Conservation (phyloP, 2,888 invertebrate species). For the Nesidiocoris tenuis region DNA sequence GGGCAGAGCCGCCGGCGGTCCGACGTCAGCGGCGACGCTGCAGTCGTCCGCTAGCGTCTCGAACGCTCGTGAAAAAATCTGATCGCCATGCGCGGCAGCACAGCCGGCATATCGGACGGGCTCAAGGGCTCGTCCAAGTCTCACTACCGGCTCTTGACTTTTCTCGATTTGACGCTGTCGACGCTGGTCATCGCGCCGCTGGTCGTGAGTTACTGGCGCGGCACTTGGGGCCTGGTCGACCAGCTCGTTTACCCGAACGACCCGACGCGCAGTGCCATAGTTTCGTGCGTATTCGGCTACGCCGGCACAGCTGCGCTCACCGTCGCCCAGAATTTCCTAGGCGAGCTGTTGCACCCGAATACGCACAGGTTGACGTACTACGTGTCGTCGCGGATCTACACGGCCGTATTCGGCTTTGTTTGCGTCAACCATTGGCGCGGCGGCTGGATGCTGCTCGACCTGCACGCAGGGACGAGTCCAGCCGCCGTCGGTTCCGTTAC, state of each 20-base stretch:
- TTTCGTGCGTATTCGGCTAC: conserved; percentile 70
- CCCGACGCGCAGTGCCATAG: conserved; percentile 63
- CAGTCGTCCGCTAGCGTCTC: background rate
- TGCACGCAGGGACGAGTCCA: conserved; percentile 61
- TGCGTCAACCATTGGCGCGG: conserved; percentile 89
- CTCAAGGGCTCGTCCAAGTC: conserved; percentile 60
- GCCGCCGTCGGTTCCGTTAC: conserved; percentile 62
- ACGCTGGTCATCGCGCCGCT: conserved; percentile 73
- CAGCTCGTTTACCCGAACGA: conserved; percentile 67
- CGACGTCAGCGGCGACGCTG: background rate
- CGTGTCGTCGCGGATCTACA: conserved; percentile 70
- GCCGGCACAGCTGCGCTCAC: conserved; percentile 69
- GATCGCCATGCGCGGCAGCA: conserved; percentile 63
- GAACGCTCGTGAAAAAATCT: background rate
- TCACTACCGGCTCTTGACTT: conserved; percentile 62
- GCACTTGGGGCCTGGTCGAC: conserved; percentile 79
- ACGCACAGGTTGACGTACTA: conserved; percentile 68
- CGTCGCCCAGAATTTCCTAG: conserved; percentile 65
- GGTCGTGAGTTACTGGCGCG: conserved; percentile 83
- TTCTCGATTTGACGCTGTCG: conserved; percentile 71
- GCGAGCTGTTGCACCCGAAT: conserved; percentile 65
- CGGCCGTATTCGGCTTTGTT: conserved; percentile 71
- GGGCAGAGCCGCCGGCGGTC: background rate
- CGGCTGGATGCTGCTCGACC: conserved; percentile 74
- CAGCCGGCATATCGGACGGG: conserved; percentile 65